A percentile compares a stretch with the other conserved stretches of the same genome.
Conservation (phyloP, 1,140 invertebrate genomes). For the Panagrolaimus sp. region DNA sequence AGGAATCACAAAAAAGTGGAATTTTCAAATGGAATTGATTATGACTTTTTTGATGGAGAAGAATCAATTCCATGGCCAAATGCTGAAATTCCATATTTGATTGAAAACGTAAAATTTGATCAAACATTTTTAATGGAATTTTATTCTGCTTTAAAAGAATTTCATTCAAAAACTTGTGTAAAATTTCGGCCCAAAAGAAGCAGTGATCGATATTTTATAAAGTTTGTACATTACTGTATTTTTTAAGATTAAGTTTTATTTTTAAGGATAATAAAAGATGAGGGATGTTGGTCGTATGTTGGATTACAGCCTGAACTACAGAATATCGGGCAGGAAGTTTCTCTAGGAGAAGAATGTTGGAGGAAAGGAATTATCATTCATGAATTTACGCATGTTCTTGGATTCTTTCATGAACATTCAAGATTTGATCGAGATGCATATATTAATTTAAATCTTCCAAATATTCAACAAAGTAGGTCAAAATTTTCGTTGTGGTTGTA, state of each 20-base stretch:
- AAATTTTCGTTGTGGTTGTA: background rate
- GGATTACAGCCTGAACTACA: conserved; percentile 26
- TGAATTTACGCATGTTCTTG: conserved; percentile 32
- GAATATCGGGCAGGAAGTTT: conserved; percentile 23
- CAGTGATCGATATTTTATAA: conserved; percentile 25
- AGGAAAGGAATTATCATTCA: conserved; percentile 32
- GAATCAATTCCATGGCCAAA: background rate
- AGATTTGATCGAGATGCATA: conserved; percentile 32
- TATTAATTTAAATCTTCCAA: conserved; percentile 22
- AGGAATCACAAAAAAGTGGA: background rate
- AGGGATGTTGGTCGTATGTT: conserved; percentile 36
- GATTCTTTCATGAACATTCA: conserved; percentile 36
- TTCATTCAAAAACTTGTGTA: conserved; percentile 31
- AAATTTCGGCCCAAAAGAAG: conserved; percentile 22
- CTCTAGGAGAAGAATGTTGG: conserved; percentile 27
- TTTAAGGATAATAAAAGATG: background rate
- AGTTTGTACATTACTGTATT: background rate
- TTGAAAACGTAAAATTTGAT: conserved; percentile 12
- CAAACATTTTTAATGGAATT: conserved; percentile 5
- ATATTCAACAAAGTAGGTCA: conserved; percentile 25
- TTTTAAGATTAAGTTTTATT: no score
- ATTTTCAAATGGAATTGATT: background rate
- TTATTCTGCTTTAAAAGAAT: conserved; percentile 22
- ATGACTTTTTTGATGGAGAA: background rate
- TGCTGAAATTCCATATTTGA: background rate